phyloP scores from a whole-genome alignment of 2,797 vertebrate species.

The Mus spretus region DNA sequence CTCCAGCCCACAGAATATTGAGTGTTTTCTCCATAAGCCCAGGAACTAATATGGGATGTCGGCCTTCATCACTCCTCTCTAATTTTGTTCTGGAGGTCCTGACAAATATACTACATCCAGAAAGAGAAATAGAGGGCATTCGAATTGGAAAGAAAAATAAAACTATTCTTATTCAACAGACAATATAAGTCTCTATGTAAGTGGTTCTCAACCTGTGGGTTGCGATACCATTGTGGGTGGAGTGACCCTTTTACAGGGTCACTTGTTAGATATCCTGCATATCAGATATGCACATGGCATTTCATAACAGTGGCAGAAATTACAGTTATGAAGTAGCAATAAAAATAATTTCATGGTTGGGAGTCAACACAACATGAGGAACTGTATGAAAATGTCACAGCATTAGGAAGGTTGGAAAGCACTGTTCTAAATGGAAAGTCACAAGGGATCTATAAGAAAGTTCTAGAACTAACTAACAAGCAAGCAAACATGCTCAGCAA shows the following conservation, averaged over 20 bases:
- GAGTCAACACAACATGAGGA: neutral
- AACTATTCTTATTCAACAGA: neutral
- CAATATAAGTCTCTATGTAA: neutral
- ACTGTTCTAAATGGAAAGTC: neutral
- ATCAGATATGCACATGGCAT: neutral
- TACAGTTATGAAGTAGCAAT: too few species aligned
- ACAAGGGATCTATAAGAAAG: neutral
- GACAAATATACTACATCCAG: neutral
- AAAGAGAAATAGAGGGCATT: conserved; percentile 35
- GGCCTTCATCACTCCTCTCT: neutral
- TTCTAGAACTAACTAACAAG: neutral
- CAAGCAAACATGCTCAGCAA: neutral
- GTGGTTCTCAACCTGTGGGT: neutral
- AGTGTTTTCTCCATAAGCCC: neutral
- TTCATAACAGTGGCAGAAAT: neutral
- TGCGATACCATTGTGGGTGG: neutral
- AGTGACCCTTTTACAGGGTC: neutral
- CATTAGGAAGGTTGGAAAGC: neutral
- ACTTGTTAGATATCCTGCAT: neutral
- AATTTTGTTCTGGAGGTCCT: neutral
- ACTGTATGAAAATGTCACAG: neutral
- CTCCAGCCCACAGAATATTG: neutral
- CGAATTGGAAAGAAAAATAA: conserved; percentile 28
- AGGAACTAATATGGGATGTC: neutral
- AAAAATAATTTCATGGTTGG: neutral